Base-by-base conservation (phyloP, 2,888 invertebrate species). In the Nezara viridula region DNA sequence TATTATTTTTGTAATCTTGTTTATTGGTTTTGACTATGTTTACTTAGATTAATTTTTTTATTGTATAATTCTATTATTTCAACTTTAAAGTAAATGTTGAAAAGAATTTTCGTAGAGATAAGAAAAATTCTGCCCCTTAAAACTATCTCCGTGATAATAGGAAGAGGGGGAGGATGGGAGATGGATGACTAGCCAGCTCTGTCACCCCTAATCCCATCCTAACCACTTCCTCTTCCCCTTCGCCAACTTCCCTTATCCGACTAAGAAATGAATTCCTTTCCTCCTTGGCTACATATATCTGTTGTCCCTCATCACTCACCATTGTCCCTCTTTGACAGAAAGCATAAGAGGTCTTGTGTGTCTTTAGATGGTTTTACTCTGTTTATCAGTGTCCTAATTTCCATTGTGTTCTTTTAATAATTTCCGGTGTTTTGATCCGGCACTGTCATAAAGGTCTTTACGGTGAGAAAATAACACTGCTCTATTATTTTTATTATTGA, bases 171-270 rank as follows among this genome's bases (percentile, higher is more conserved):
- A 40, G 86, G 52, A 55, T 21, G 44, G 40, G 86, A 86, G 55
- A 86, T 86, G 86, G 86, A 86, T 86, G 3, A 40, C 86, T 55
- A 40, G 50, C 55, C 55, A 37, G 40, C 81, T 55, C 55, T 86
- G 86, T 86, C 86, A 86, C 32, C 86, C 55, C 86, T 52, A 86
- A 86, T 86, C 86, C 86, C 86, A 21, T n/a, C 40, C 86, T 86
- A 86, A 86, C 86, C 86, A 55, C 86, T 52, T 55, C 86, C 52
- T 66, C 60, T 40, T 40, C 55, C 86, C 50, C 55, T 32, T 52
- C 50, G 32, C 50, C 86, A 86, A 40, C 50, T 49, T 86, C 86
- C 50, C 86, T 86, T 86, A 52, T 55, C 50, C 81, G 37, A 40
- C 55, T 86, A 50, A 86, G 40, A 52, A 86, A 86, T 86, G 86